Base-by-base conservation (phyloP, 2,888 invertebrate species). In the Frankliniella fusca region DNA sequence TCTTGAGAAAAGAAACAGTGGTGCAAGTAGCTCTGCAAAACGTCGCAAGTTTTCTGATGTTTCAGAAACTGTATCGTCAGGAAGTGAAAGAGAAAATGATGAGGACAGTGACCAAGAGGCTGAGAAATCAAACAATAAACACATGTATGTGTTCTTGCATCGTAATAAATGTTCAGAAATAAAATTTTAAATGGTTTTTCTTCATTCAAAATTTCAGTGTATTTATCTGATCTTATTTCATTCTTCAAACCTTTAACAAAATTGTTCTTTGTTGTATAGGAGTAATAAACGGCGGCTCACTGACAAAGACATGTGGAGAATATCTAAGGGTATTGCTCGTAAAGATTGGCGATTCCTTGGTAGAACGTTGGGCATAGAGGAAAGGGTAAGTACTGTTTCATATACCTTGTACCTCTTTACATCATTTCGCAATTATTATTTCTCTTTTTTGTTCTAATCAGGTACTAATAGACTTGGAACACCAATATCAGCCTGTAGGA, bases 261-360 rank as follows among this genome's bases (percentile, higher is more conserved):
- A 38, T 38, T 38, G 38, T 38, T 38, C 38, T 38, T 3, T 38
- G 38, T 38, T 61, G 7, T 61, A 11, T 81, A 85, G 85, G 81
- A 84, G 83, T 20, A 84, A 85, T 80, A 49, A 80, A 27, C 83
- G 84, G 8, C 83, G 83, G 61, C 81, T 86, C n/a, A 83, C 83
- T 18, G 84, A 84, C 27, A 82, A 83, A 12, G 86, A 86, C 81
- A 81, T 86, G 65, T 86, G 86, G 86, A 82, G 83, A 12, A 83
- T 86, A 27, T 85, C 86, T 11, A 76, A 83, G 1, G 81, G 83
- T 23, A 84, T 86, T 81, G 85, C 84, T 28, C 80, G 82, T 7
- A 83, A 84, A 79, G 84, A 84, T 49, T 86, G 86, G 86, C 82
- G 85, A 80, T 84, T 84, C 12, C 81, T 86, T 3, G 86, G 86